Conservation (phyloP, 2,888 invertebrate genomes). For the Monoplex corrugatus region DNA sequence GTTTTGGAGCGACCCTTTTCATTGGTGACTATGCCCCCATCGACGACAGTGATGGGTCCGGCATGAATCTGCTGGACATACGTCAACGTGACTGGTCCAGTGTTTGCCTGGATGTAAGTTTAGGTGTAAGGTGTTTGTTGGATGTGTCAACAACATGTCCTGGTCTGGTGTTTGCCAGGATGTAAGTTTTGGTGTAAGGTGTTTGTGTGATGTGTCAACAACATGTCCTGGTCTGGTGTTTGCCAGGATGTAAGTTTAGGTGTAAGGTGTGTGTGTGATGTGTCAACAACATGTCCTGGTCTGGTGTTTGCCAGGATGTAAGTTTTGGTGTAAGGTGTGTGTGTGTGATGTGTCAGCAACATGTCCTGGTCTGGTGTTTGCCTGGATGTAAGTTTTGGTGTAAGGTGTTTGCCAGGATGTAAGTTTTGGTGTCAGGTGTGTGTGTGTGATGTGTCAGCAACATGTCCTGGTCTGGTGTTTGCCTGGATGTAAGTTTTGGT, state of each 20-base stretch:
- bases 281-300: background rate
- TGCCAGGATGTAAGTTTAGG: no score
- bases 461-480: slow-evolving; percentile 87
- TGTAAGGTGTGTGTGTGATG: background rate
- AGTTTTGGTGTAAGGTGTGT: no score
- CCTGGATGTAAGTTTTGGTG: no score
- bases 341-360: no score
- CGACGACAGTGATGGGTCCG: slow-evolving; percentile 95
- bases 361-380: no score
- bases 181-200: background rate
- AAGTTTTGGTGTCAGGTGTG: no score
- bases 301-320: no score
- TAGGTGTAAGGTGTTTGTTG: no score
- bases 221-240: no score
- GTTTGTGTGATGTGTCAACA: no score
- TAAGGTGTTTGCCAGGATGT: no score
- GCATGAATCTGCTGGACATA: slow-evolving; percentile 97
- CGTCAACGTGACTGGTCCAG: slow-evolving; percentile 89
- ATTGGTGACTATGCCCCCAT: slow-evolving; percentile 94
- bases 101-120: slow-evolving; percentile 86
- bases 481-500: slow-evolving; percentile 87
- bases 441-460: no score
- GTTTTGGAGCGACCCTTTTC: slow-evolving; percentile 94
- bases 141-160: background rate
- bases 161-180: background rate